These are phyloP conservation scores for Taxidea taxus DNA, from an alignment of 2,113 vertebrate genomes.

Conservation along the genomic window DNA sequence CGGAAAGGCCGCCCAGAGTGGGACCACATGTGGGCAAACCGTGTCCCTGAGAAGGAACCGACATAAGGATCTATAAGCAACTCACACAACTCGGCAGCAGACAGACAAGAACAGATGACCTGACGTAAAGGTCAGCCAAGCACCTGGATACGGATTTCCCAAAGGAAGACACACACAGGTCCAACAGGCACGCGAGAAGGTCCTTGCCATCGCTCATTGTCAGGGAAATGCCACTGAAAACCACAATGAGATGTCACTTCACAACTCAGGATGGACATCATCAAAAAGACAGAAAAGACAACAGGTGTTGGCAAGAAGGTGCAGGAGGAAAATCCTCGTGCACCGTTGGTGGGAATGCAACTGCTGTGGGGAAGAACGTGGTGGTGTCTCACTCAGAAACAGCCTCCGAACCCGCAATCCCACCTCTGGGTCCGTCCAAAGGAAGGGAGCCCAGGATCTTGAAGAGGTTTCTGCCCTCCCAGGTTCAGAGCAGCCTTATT, in stretches of 20 bases:
- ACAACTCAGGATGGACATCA: background rate
- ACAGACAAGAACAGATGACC: background rate
- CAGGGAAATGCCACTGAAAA: background rate
- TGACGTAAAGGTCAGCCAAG: background rate
- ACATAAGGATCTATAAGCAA: background rate
- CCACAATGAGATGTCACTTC: background rate
- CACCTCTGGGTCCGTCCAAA: background rate
- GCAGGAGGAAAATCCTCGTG: background rate
- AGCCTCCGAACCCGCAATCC: fast-evolving
- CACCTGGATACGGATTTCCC: background rate
- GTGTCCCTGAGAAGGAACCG: background rate
- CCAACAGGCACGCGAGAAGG: background rate
- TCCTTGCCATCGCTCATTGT: background rate
- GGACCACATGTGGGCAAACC: background rate
- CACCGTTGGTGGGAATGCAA: fast-evolving
- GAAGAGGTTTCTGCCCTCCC: background rate
- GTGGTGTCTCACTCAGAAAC: background rate
- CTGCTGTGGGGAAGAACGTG: background rate
- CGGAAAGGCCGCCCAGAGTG: fast-evolving
- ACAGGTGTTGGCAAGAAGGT: background rate
- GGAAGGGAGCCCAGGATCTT: background rate
- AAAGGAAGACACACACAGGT: background rate
- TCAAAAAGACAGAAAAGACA: background rate
- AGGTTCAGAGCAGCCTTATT: background rate
- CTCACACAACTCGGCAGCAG: background rate